A percentile compares a stretch with the other conserved stretches of the same genome.
Evolutionary conservation across 1,140 invertebrate species (phyloP).

Genomic region (Eumeta japonica): DNA sequence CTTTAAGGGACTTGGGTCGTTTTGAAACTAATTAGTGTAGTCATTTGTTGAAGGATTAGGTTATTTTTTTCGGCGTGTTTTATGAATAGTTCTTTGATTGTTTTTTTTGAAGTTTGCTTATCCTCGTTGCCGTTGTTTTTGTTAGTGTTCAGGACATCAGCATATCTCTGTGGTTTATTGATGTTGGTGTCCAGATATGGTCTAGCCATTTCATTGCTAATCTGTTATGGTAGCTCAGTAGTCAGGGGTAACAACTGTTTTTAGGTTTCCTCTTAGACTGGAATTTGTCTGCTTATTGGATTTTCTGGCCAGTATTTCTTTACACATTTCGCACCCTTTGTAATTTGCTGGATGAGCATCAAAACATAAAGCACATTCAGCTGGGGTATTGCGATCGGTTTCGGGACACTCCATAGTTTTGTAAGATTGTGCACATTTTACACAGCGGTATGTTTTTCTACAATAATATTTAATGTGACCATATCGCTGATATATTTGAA

Average conservation of each 20-base stretch:
- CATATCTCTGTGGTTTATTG: conserved; percentile 16
- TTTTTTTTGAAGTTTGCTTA: conserved; percentile 4
- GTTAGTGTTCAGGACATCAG: too few relatives aligned
- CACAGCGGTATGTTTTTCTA: conserved; percentile 4
- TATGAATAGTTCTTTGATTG: conserved; percentile 1
- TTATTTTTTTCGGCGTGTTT: conserved; percentile 10
- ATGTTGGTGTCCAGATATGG: conserved; percentile 9
- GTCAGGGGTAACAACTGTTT: too few relatives aligned
- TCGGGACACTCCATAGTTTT: conserved; percentile 4
- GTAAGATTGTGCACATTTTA: conserved; percentile 4
- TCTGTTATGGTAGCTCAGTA: too few relatives aligned
- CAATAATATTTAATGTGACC: conserved; percentile 10
- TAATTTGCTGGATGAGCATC: conserved; percentile 5
- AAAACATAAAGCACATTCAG: conserved; percentile 5
- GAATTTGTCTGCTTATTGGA: conserved; percentile 8
- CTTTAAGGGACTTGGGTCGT: conserved; percentile 7
- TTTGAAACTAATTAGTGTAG: conserved; percentile 14
- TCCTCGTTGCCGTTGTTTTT: conserved; percentile 3
- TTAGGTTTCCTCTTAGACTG: too few relatives aligned
- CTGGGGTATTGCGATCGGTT: conserved; percentile 5
- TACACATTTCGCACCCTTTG: too few relatives aligned
- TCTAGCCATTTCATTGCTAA: too few relatives aligned
- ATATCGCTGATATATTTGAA: conserved; percentile 26
- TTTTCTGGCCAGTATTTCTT: conserved; percentile 2
- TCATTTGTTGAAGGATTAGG: conserved; percentile 14